Base-by-base conservation (phyloP, 1,140 invertebrate species). In the Pseudomyrmex flavicornis region DNA sequence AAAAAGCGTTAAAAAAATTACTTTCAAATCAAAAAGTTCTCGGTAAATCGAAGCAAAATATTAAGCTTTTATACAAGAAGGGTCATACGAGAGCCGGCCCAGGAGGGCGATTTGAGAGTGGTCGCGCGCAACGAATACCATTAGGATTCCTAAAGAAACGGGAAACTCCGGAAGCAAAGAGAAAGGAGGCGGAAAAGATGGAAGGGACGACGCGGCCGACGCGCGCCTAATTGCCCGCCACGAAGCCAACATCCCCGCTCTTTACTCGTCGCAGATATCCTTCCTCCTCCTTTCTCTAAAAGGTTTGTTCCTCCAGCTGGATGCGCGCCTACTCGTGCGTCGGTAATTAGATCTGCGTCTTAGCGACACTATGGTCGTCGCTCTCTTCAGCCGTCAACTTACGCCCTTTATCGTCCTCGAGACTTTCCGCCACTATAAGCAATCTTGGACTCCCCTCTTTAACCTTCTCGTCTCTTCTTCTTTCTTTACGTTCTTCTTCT, bases 281-380 rank as follows among this genome's bases (percentile, higher is more conserved):
- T 59, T 44, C 68, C 61, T 17, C 13, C 66, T 44, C 68, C 50
- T 17, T 20, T 59, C 12, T 46, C 26, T 9, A 17, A 44, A 54
- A 79, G 85, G 62, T 63, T 90, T 20, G 85, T 86, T 88, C 86
- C 87, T 86, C 85, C 85, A 87, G 85, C 77, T 88, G 79, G 68
- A 70, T 90, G 90, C 66, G 84, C 89, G 82, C 88, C 92, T 89
- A 91, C 90, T 92, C 91, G 90, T 85, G 89, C 91, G 90, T 92
- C 86, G 86, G 91, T 93, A 93, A 93, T 93, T 93, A 91, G 90
- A 93, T 92, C 90, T 89, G 79, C 83, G 88, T 90, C 90, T 82
- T 84, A 85, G 84, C 83, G 84, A 84, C 88, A 85, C 87, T 85
- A 87, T 90, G 74, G 84, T 90, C 85, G 86, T 90, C 91, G 85